Conservation (phyloP, 2,113 vertebrate genomes). For the Carettochelys insculpta region DNA sequence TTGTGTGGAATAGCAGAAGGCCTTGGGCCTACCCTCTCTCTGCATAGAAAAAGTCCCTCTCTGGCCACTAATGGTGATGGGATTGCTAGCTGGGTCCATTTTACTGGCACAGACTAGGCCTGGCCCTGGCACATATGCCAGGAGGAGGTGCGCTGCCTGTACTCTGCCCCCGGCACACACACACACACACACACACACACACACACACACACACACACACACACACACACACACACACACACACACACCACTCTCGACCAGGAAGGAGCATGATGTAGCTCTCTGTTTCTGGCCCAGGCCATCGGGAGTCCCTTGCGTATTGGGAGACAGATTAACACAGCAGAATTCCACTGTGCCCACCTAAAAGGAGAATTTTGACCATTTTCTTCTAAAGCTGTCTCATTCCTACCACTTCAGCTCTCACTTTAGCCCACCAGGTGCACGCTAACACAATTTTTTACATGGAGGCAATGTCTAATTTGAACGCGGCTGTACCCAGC, state of each 20-base stretch:
- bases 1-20: rapidly evolving
- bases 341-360: not conserved
- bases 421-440: not conserved
- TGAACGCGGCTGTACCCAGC: not conserved
- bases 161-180: constrained; percentile 11
- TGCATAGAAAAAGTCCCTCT: rapidly evolving
- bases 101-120: not conserved
- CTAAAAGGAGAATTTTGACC: not conserved
- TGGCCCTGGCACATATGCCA: not conserved
- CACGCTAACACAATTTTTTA: rapidly evolving
- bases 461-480: not conserved
- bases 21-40: not conserved
- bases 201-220: too few species aligned
- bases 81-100: not conserved
- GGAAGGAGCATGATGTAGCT: constrained; percentile 51
- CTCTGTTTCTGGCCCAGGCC: constrained; percentile 34
- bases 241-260: constrained; percentile 46
- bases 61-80: rapidly evolving
- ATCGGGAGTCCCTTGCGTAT: not conserved
- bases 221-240: too few species aligned
- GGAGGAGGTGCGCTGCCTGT: constrained; percentile 42
- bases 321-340: rapidly evolving
- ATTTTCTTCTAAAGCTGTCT: not conserved
- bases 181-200: too few species aligned
- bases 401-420: not conserved